Evolutionary conservation across 2,888 invertebrate genomes (phyloP).

Genomic region (Tiliacea citrago): DNA sequence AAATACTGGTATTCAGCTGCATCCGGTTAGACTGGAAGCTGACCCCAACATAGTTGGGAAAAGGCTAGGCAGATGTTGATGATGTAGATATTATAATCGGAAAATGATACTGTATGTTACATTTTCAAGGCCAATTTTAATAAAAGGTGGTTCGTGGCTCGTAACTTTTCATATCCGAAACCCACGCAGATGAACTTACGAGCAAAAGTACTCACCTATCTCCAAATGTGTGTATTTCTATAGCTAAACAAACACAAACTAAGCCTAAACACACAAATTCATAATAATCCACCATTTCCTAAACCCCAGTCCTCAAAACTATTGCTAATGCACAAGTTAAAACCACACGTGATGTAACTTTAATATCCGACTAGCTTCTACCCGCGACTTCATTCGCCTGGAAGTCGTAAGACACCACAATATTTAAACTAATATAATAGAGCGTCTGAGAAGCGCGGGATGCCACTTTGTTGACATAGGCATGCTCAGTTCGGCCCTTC

Average conservation of each 20-base stretch:
- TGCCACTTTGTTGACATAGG: too few relatives aligned
- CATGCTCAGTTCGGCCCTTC: too few relatives aligned
- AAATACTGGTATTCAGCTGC: too few relatives aligned
- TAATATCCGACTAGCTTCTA: neutral
- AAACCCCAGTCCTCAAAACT: slow-evolving; percentile 35
- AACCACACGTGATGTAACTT: slow-evolving; percentile 52
- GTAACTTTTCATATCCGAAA: neutral
- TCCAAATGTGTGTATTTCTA: slow-evolving; percentile 8
- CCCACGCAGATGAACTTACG: neutral
- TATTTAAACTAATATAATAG: too few relatives aligned
- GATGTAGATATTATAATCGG: too few relatives aligned
- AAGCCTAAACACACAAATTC: slow-evolving; percentile 35
- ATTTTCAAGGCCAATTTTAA: too few relatives aligned
- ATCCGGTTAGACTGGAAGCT: too few relatives aligned
- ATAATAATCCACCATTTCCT: slow-evolving; percentile 45
- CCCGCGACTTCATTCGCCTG: neutral
- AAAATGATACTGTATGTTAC: neutral
- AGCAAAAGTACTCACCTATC: neutral
- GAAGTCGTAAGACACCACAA: neutral
- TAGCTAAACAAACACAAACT: slow-evolving; percentile 20
- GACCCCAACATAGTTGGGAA: too few relatives aligned
- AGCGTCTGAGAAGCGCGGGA: too few relatives aligned
- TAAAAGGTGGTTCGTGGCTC: neutral
- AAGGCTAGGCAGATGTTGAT: too few relatives aligned
- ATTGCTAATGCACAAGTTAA: slow-evolving; percentile 38